phyloP scores from a whole-genome alignment of 2,797 vertebrate species.

The Momotus momota region DNA sequence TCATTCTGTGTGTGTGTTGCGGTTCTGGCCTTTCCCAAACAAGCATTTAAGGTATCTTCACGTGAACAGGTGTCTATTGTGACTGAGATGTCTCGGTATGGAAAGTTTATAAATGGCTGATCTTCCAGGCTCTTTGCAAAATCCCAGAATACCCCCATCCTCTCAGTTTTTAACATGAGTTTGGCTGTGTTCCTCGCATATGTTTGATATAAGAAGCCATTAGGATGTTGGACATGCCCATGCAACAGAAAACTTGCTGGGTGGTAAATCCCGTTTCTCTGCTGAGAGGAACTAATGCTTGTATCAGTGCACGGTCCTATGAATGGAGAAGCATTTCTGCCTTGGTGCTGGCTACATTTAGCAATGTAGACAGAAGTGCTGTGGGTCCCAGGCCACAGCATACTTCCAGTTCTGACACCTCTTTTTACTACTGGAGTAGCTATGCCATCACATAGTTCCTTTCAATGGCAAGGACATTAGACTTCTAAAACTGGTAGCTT shows the following conservation, averaged over 20 bases:
- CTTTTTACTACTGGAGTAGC: neutral
- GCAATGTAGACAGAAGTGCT: neutral
- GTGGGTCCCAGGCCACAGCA: accelerated
- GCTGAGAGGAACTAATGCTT: neutral
- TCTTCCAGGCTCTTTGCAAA: neutral
- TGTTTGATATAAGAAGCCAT: neutral
- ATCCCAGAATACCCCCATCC: neutral
- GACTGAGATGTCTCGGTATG: neutral
- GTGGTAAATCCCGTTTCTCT: neutral
- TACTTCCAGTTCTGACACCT: neutral
- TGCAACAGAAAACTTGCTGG: neutral
- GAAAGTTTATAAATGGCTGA: neutral
- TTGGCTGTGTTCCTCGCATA: neutral
- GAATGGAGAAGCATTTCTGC: neutral
- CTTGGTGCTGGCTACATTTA: neutral
- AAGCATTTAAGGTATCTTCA: neutral
- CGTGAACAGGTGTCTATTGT: neutral
- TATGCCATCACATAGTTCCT: neutral
- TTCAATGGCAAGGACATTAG: neutral
- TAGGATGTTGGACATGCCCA: neutral
- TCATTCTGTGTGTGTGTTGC: neutral
- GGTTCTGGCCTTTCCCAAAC: neutral
- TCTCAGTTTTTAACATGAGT: neutral
- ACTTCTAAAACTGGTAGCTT: neutral
- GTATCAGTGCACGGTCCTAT: accelerated